A percentile compares a stretch with the other conserved stretches of the same genome.
Conservation (phyloP, 2,888 invertebrate genomes). For the Incurvaria masculella region DNA sequence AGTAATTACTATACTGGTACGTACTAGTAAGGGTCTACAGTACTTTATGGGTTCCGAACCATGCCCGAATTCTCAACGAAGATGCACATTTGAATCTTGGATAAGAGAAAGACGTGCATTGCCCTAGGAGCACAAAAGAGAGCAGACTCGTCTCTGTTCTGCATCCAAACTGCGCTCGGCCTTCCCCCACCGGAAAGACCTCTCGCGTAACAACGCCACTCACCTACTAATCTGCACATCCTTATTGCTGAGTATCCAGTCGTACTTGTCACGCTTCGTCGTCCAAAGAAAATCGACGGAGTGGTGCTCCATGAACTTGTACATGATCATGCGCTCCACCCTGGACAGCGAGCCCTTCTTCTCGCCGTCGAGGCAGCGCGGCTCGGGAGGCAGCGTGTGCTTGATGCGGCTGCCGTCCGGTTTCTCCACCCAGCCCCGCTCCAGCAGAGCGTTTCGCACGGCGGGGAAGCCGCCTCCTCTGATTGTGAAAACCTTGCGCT, state of each 20-base stretch:
- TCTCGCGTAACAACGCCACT: too few relatives aligned
- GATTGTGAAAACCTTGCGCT: constrained; percentile 65
- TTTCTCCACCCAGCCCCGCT: constrained; percentile 74
- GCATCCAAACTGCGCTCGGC: too few relatives aligned
- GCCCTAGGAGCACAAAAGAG: too few relatives aligned
- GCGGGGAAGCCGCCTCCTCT: constrained; percentile 71
- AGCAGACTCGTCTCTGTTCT: too few relatives aligned
- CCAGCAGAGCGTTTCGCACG: constrained; percentile 63
- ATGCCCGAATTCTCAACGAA: too few relatives aligned
- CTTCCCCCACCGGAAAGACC: too few relatives aligned
- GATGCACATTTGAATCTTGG: too few relatives aligned
- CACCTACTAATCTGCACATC: constrained; percentile 54
- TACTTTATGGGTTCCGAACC: too few relatives aligned
- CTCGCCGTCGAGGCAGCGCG: constrained; percentile 38
- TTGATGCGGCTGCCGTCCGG: constrained; percentile 34
- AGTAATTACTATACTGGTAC: too few relatives aligned
- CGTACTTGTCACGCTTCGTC: constrained; percentile 76
- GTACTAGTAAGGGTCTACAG: too few relatives aligned
- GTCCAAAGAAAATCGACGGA: constrained; percentile 90
- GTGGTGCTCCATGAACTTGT: constrained; percentile 73
- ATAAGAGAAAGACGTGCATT: too few relatives aligned
- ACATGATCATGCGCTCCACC: constrained; percentile 68
- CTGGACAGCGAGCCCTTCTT: constrained; percentile 56
- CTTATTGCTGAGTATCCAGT: constrained; percentile 61
- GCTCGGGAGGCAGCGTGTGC: constrained; percentile 28